These are phyloP conservation scores for Tolypeutes matacus DNA, from an alignment of 2,797 vertebrate genomes.

Conservation along the genomic window DNA sequence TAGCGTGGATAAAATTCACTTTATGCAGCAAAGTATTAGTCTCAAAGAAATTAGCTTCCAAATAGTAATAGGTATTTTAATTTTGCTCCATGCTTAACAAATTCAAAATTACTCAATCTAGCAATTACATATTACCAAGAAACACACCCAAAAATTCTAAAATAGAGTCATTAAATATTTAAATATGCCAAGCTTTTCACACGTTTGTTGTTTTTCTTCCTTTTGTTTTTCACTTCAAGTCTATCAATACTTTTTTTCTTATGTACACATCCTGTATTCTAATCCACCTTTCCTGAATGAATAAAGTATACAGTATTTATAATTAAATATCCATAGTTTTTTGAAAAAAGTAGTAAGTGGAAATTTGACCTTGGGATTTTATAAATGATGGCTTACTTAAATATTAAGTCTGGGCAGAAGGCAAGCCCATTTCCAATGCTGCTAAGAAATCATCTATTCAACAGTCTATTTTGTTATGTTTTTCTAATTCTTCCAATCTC, in stretches of 20 bases:
- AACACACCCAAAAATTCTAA: not conserved
- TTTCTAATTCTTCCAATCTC: not conserved
- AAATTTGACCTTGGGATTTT: not conserved
- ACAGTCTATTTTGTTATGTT: not conserved
- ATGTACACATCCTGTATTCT: not conserved
- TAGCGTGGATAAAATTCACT: not conserved
- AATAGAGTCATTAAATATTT: not conserved
- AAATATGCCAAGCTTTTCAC: not conserved
- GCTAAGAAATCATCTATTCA: not conserved
- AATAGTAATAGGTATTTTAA: conserved; percentile 48
- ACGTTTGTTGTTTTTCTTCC: not conserved
- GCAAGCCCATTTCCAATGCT: conserved; percentile 19
- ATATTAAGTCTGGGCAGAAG: not conserved
- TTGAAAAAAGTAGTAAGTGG: not conserved
- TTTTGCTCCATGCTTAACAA: conserved; percentile 50
- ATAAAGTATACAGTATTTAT: not conserved
- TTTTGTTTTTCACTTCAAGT: not conserved
- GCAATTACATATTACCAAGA: conserved; percentile 54
- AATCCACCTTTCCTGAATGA: conserved; percentile 19
- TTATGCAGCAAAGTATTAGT: conserved; percentile 60
- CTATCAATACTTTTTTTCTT: not conserved
- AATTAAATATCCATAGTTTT: not conserved
- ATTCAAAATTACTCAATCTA: conserved; percentile 64
- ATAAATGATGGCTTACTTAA: not conserved
- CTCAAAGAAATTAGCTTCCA: conserved; percentile 59